Evolutionary conservation across 2,797 vertebrate species (phyloP), one percentile per base, ranked within the genome.

Genomic region (Lutjanus argentimaculatus): DNA sequence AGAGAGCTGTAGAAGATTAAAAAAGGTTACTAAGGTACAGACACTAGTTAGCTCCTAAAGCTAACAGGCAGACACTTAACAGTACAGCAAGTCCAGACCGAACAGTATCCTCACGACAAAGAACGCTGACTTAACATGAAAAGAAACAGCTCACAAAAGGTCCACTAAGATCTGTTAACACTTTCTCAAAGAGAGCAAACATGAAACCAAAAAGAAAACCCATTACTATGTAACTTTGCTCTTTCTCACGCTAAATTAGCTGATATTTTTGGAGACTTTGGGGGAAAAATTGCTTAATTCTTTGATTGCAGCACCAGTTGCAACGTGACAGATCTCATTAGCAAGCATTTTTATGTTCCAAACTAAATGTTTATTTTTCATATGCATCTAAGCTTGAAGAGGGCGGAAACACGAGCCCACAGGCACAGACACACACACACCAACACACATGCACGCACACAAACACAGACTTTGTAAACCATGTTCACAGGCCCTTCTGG

Each of bases 341-440:
- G 72, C 16, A 51, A 67, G 84, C 58, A 69, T 80, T 90, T 89
- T 80, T 63, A 69, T 63, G 67, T 75, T 94, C 93, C 92, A 95
- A 94, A 82, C 72, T 83, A 92, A 94, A 95, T 93, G 86, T 94
- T 95, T 94, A 84, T 89, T 93, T 94, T 94, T 86, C 73, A 85
- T 80, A 79, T 72, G 76, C 84, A 87, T 89, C 78, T 67, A 66
- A 88, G 85, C 91, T 92, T 64, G 58, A 89, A 90, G 90, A 83
- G 65, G 85, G 77, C 59, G 49, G 76, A 86, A 84, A 86, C 59
- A 59, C 57, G 62, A 40, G 77, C 77, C 85, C 78, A 81, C 55
- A 63, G 48, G 68, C 48, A 79, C 77, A 85, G 78, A 81, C 55
- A 80, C 51, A 52, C 48, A 21, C 51, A 82, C 53, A 69, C 55